Evolutionary conservation across 2,888 invertebrate species (phyloP).

Genomic region (Amorpha juglandis): DNA sequence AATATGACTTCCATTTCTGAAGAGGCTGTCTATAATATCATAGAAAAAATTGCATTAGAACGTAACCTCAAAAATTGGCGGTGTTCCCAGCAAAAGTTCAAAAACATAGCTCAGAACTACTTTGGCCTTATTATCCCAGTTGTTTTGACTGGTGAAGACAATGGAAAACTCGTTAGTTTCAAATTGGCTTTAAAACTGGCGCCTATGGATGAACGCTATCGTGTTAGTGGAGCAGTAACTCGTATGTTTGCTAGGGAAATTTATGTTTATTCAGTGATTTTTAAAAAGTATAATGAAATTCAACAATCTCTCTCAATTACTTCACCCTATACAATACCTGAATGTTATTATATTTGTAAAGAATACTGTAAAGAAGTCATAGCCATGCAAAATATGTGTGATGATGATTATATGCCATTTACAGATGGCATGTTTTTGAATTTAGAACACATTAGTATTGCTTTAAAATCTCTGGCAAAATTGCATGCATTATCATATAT

Average conservation of each 20-base stretch:
- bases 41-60: constrained; percentile 40
- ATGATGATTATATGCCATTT: constrained; percentile 58
- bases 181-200: constrained; percentile 69
- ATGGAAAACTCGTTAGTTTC: constrained; percentile 42
- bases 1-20: constrained; percentile 46
- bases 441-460: constrained; percentile 57
- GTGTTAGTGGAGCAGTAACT: constrained; percentile 72
- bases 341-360: constrained; percentile 59
- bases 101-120: constrained; percentile 70
- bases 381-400: constrained; percentile 68
- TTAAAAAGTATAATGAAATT: constrained; percentile 54
- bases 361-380: constrained; percentile 68
- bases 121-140: constrained; percentile 71
- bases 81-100: constrained; percentile 52
- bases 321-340: constrained; percentile 54
- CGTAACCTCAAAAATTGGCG: constrained; percentile 47
- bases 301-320: constrained; percentile 41
- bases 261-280: constrained; percentile 62
- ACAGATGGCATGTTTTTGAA: constrained; percentile 58
- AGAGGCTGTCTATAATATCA: constrained; percentile 42
- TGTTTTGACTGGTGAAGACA: constrained; percentile 47
- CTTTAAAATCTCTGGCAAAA: constrained; percentile 62
- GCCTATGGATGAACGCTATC: constrained; percentile 68
- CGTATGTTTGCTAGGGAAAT: constrained; percentile 68
- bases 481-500: constrained; percentile 72